Evolutionary conservation across 2,888 invertebrate genomes (phyloP).

Genomic region (Tuta absoluta): DNA sequence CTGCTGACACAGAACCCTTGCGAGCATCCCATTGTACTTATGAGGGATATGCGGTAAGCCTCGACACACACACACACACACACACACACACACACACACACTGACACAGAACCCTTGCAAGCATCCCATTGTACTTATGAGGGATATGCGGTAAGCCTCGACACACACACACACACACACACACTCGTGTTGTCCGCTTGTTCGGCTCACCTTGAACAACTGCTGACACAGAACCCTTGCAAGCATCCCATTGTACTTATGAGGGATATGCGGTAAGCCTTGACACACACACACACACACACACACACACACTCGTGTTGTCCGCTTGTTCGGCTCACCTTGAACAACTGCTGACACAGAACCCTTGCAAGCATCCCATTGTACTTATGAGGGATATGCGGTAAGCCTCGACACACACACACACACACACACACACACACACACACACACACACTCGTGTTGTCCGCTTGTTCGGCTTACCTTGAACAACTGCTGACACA

Average conservation of each 20-base stretch:
- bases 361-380: slow-evolving; percentile 93
- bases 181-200: slow-evolving; percentile 87
- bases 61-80: too few relatives aligned
- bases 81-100: slow-evolving; percentile 65
- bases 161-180: neutral
- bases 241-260: slow-evolving; percentile 92
- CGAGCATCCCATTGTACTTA: slow-evolving; percentile 91
- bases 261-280: slow-evolving; percentile 86
- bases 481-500: slow-evolving; percentile 89
- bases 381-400: slow-evolving; percentile 70
- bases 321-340: slow-evolving; percentile 93
- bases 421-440: neutral
- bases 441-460: neutral
- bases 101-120: slow-evolving; percentile 92
- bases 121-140: slow-evolving; percentile 87
- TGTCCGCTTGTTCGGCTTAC: slow-evolving; percentile 73
- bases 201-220: slow-evolving; percentile 90
- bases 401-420: neutral
- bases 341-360: slow-evolving; percentile 88
- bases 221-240: slow-evolving; percentile 91
- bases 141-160: neutral
- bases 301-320: slow-evolving; percentile 92
- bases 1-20: slow-evolving; percentile 91
- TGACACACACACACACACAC: neutral
- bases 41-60: slow-evolving; percentile 87